These are phyloP conservation scores for Edolisoma coerulescens DNA, from an alignment of 2,113 vertebrate genomes.

Conservation along the genomic window DNA sequence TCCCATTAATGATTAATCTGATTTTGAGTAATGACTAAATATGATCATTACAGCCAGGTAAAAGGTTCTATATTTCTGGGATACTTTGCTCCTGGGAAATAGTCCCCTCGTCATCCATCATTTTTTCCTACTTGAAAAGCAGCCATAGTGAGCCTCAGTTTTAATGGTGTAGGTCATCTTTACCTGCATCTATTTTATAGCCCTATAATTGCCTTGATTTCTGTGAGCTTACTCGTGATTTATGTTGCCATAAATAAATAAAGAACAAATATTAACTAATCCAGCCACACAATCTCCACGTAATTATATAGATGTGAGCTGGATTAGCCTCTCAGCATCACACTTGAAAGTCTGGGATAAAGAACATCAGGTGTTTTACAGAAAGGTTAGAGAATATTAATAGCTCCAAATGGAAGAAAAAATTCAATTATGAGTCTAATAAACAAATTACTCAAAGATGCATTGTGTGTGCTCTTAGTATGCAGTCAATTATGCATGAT, in stretches of 20 bases:
- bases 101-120: not conserved
- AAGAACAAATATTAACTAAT: not conserved
- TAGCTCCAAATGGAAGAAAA: not conserved
- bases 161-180: not conserved
- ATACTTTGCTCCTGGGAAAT: not conserved
- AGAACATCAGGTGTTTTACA: not conserved
- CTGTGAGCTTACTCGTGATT: not conserved
- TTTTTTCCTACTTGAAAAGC: not conserved
- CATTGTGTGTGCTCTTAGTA: not conserved
- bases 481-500: not conserved
- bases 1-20: not conserved
- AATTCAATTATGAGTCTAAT: not conserved
- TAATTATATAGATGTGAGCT: not conserved
- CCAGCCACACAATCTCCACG: not conserved
- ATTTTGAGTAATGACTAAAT: not conserved
- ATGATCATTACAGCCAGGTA: not conserved
- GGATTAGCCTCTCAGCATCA: not conserved
- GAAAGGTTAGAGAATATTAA: not conserved
- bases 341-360: not conserved
- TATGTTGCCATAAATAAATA: not conserved
- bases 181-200: not conserved
- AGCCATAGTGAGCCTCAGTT: not conserved
- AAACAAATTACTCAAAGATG: not conserved
- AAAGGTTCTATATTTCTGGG: not conserved
- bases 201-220: not conserved